Evolutionary conservation across 2,113 vertebrate species (phyloP), one percentile per base, ranked within the genome.

Genomic region (Peromyscus californicus): DNA sequence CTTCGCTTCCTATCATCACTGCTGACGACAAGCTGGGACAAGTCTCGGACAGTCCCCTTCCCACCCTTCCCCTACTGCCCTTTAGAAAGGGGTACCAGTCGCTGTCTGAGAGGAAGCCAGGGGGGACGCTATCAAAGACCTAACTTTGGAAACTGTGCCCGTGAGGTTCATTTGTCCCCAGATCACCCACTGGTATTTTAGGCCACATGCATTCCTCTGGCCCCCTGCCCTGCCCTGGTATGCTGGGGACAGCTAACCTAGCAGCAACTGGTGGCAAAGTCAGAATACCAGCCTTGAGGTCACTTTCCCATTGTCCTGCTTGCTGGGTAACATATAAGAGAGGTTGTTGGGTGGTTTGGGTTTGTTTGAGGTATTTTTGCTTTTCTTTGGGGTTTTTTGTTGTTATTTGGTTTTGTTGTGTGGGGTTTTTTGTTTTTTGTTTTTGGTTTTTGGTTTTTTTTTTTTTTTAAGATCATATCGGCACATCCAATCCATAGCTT

Each of bases 401-500:
- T 45, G 16, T 87, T 65, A 24, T 42, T 39, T 45, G 5, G 8
- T 84, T 17, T 16, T 19, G 10, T 61, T 84, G 54, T 79, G 45
- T 88, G 85, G 4, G 33, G 48, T 29, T 17, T 21, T 75, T 39
- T 19, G 4, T 48, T 48, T 48, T 48, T 19, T 17, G 45, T 24
- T 70, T 33, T 51, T 19, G 26, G 16, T 45, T 8, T 87, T 65
- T 45, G 45, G n/a, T 42, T n/a, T 45, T 42, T 2, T 36, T 3
- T 82, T 59, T 33, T 70, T 84, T 51, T 36, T 5, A 63, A 63
- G 82, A 15, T 42, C 11, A 17, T 84, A 85, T 97, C 88, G 89
- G 92, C 65, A 95, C 33, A 92, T 95, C 85, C 51, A 94, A 91
- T 94, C 93, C 75, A 51, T 59, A 85, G 45, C 21, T 8, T 26